Evolutionary conservation across 2,113 vertebrate genomes (phyloP), one percentile per base, ranked within the genome.

Genomic region (Plotosus lineatus): DNA sequence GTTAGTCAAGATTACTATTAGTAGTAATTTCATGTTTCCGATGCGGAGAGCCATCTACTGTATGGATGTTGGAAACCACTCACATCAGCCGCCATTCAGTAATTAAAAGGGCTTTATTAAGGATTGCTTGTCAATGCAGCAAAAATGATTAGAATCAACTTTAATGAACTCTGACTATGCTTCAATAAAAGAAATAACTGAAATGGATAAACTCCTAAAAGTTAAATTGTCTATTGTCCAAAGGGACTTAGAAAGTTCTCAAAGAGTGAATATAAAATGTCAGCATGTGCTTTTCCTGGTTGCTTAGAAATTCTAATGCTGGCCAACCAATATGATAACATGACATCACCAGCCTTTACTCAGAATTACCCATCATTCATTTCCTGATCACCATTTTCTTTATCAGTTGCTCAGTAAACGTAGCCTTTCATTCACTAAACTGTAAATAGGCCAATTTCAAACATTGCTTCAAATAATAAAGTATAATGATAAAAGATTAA

Each of bases 321-420:
- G 61, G 14, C 26, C 50, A 71, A 51, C 23, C 56, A 46, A 2
- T 26, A 31, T 26, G 7, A 21, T 51, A 58, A 7, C 14, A 33
- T 79, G 66, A 36, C 50, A 31, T 44, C 55, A 63, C 26, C 55
- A 75, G 33, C 63, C 44, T 17, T 48, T 66, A 38, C n/a, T 78
- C 38, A 50, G 3, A 48, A 79, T 79, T 75, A 78, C 58, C 58
- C 68, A 75, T 74, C 38, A 84, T 85, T 85, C 79, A 60, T 58
- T 42, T 44, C 60, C 68, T 85, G 83, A 85, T 76, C 78, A 68
- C 28, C 56, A 23, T n/a, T 50, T 42, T 46, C 50, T 10, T 48
- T 69, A 66, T 80, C 40, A 74, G 50, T 36, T 72, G 48, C 50
- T 77, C 12, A 50, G 71, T 51, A 75, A 14, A 2, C 44, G 40